A percentile compares a stretch with the other conserved stretches of the same genome.
Conservation (phyloP, 2,888 invertebrate genomes). For the Sussaba pulchella region DNA sequence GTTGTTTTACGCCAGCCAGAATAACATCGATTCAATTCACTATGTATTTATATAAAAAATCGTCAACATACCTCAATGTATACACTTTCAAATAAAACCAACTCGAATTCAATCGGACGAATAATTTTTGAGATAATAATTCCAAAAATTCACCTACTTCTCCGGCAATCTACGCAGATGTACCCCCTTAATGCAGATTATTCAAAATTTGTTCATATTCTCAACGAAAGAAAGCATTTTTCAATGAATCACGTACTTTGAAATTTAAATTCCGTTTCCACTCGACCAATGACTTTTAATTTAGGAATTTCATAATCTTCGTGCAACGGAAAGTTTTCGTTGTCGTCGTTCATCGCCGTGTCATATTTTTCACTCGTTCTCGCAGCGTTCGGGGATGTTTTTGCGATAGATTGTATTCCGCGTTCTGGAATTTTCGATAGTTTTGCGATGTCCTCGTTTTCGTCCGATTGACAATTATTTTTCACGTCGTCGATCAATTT, state of each 20-base stretch:
- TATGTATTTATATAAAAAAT: constrained; percentile 31
- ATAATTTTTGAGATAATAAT: too few relatives aligned
- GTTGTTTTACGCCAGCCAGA: too few relatives aligned
- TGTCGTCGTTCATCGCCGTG: constrained; percentile 55
- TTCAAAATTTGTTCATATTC: neutral
- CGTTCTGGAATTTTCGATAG: constrained; percentile 29
- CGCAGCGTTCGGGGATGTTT: constrained; percentile 69
- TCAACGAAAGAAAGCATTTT: too few relatives aligned
- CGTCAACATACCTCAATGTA: too few relatives aligned
- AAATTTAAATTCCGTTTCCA: constrained; percentile 88
- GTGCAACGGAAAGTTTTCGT: constrained; percentile 80
- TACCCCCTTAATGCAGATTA: neutral
- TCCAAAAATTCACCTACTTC: too few relatives aligned
- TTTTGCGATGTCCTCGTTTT: neutral
- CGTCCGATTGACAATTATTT: constrained; percentile 32
- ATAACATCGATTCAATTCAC: constrained; percentile 42
- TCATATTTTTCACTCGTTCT: constrained; percentile 70
- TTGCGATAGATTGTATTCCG: constrained; percentile 16
- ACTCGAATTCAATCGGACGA: too few relatives aligned
- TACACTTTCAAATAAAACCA: too few relatives aligned
- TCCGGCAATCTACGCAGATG: too few relatives aligned
- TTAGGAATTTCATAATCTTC: constrained; percentile 80
- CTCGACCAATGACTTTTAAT: constrained; percentile 87
- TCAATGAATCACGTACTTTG: constrained; percentile 87
- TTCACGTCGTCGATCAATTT: constrained; percentile 37